A percentile compares a stretch with the other conserved stretches of the same genome.
Conservation (phyloP, 2,888 invertebrate genomes). For the Pristionchus entomophagus region DNA sequence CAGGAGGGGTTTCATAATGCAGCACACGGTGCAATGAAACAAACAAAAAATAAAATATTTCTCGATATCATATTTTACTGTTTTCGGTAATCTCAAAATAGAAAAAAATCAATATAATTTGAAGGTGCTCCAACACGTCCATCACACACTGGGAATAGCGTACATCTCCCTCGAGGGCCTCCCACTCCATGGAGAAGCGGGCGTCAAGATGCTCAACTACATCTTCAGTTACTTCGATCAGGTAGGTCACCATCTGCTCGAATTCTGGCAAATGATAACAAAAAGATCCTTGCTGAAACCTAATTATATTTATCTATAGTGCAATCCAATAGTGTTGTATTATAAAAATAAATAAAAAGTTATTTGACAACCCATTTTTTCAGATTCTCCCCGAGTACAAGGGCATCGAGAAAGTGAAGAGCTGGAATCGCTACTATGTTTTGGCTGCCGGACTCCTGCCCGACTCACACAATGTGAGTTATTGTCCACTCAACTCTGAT, state of each 20-base stretch:
- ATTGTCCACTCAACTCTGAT: not conserved
- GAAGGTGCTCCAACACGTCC: slow-evolving; percentile 48
- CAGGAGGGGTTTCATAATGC: too few relatives aligned
- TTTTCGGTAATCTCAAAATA: too few relatives aligned
- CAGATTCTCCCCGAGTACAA: slow-evolving; percentile 57
- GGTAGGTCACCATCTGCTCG: slow-evolving; percentile 15
- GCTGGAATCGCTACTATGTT: slow-evolving; percentile 69
- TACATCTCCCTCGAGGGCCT: slow-evolving; percentile 63
- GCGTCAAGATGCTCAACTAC: slow-evolving; percentile 65
- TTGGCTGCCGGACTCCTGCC: slow-evolving; percentile 74
- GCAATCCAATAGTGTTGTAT: too few relatives aligned
- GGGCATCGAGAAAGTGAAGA: slow-evolving; percentile 72
- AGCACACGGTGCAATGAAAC: too few relatives aligned
- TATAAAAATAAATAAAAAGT: too few relatives aligned
- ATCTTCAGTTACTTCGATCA: slow-evolving; percentile 67
- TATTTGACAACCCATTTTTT: not conserved
- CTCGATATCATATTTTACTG: too few relatives aligned
- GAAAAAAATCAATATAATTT: too few relatives aligned
- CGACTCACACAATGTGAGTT: slow-evolving; percentile 69
- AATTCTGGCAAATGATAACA: not conserved
- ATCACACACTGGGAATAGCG: slow-evolving; percentile 62
- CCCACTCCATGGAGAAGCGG: slow-evolving; percentile 60
- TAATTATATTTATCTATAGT: not conserved
- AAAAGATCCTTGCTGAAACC: not conserved
- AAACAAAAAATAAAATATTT: too few relatives aligned